Evolutionary conservation across 2,888 invertebrate species (phyloP), one percentile per base, ranked within the genome.

Genomic region (Myopa testacea): DNA sequence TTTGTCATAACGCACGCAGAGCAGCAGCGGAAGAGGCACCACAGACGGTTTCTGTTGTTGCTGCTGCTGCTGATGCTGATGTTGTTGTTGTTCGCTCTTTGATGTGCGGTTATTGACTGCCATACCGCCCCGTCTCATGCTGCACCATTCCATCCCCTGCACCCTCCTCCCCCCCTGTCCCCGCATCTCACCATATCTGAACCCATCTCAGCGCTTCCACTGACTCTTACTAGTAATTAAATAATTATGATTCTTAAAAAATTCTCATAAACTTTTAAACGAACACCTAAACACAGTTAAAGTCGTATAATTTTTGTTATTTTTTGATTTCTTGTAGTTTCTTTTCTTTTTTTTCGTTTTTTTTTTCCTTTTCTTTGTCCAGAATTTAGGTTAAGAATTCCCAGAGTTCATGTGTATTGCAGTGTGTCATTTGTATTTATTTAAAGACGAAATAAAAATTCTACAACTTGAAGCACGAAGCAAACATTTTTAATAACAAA

Each of bases 101-200:
- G 38, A 63, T 68, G 55, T 63, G 34, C 68, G 62, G 78, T 76
- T 60, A 71, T 70, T 76, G 63, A 62, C 37, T 63, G 38, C 16
- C 26, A 50, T 45, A 40, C 37, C 55, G 67, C 16, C 60, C 37
- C 12, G 45, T 45, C 45, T 3, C 45, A 45, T 45, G 45, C 60
- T 37, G 58, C 50, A 5, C 34, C 65, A 40, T 8, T 38, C 45
- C 55, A 55, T n/a, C 5, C 5, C 55, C 50, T 50, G 2, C 50
- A 1, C 26, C 26, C 2, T 2, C 26, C 1, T 26, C 26, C 26
- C 26, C 2, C 26, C 26, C 1, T 26, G 1, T 2, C 26, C 26
- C 1, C 26, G 1, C 26, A 26, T 1, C 26, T 26, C 26, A 26
- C 26, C 26, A 1, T 2, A 26, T 26, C 26, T 10, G 14, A 14